Conservation (phyloP, 2,113 vertebrate genomes). For the Nothobranchius furzeri region DNA sequence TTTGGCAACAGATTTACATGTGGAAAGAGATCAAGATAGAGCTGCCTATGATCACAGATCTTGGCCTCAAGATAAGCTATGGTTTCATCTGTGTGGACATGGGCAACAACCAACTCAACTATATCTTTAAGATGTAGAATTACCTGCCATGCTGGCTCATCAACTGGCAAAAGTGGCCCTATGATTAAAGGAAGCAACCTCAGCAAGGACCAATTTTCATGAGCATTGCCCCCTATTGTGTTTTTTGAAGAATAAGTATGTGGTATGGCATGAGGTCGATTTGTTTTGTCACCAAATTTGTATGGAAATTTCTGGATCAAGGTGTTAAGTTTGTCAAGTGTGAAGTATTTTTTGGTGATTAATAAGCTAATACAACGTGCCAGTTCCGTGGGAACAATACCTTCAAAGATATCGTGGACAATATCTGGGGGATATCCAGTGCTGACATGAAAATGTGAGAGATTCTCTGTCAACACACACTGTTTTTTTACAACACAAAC, state of each 20-base stretch:
- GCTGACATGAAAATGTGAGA: too few relatives aligned
- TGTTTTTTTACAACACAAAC: too few relatives aligned
- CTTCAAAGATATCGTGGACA: not conserved
- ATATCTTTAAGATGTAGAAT: not conserved
- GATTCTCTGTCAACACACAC: too few relatives aligned
- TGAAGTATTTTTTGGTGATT: not conserved
- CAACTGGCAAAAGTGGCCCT: not conserved
- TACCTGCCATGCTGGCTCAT: not conserved
- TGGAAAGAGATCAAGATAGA: conserved; percentile 5
- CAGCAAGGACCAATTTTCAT: not conserved
- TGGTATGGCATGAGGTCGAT: not conserved
- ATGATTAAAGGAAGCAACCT: not conserved
- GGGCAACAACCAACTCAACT: not conserved
- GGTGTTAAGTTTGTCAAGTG: not conserved
- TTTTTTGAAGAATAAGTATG: not conserved
- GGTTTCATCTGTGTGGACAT: not conserved
- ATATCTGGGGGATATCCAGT: not conserved
- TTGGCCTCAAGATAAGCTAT: conserved; percentile 5
- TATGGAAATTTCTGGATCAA: not conserved
- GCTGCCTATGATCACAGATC: conserved; percentile 8
- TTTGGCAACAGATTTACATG: conserved; percentile 10
- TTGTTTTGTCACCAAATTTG: not conserved
- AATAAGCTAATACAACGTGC: not conserved
- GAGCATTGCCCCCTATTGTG: not conserved
- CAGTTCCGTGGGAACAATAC: not conserved